A percentile compares a stretch with the other conserved stretches of the same genome.
phyloP scores from a whole-genome alignment of 1,140 invertebrate genomes.

The Lanistes nyassanus region DNA sequence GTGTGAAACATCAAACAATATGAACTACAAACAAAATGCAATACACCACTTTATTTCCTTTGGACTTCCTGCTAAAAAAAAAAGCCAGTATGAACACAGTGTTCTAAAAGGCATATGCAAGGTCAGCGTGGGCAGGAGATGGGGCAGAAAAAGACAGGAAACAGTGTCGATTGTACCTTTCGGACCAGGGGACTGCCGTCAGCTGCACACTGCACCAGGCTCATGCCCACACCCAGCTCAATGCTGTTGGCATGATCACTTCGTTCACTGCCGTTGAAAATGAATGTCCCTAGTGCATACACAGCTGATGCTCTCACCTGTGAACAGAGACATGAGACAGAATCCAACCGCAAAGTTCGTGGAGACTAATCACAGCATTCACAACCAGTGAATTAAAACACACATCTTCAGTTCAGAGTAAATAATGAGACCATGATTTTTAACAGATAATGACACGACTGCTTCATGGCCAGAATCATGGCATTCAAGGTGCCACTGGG shows the following conservation, averaged over 20 bases:
- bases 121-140: too few relatives aligned
- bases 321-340: conserved; percentile 21
- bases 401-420: too few relatives aligned
- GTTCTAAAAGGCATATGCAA: too few relatives aligned
- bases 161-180: conserved; percentile 73
- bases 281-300: conserved; percentile 93
- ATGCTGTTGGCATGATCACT: conserved; percentile 93
- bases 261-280: conserved; percentile 83
- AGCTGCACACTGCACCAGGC: conserved; percentile 78
- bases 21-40: too few relatives aligned
- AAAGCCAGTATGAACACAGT: not conserved
- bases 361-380: not conserved
- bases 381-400: too few relatives aligned
- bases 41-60: too few relatives aligned
- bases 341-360: not conserved
- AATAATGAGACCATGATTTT: too few relatives aligned
- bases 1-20: too few relatives aligned
- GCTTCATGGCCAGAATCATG: too few relatives aligned
- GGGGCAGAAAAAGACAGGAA: not conserved
- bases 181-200: conserved; percentile 92
- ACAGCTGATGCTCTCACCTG: conserved; percentile 89
- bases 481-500: too few relatives aligned
- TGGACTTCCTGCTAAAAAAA: too few relatives aligned
- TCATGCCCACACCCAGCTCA: conserved; percentile 90
- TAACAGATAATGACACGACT: too few relatives aligned